Percentiles rank a stretch among this genome's conserved stretches.
These are phyloP conservation scores for Hybos culiciformis DNA, from an alignment of 2,888 invertebrate genomes.

Conservation along the genomic window DNA sequence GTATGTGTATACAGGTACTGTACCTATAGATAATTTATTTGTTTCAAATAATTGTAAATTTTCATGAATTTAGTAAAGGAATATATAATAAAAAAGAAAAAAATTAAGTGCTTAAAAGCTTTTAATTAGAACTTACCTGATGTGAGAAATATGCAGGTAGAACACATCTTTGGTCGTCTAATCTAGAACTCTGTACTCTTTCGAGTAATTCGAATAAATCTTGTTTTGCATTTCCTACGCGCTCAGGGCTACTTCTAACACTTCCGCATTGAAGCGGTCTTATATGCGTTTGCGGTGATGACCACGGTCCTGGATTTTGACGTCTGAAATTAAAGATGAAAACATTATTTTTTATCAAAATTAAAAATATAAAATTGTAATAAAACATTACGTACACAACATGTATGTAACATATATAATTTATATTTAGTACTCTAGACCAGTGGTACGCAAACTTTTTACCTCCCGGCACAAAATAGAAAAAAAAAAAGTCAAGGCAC, in stretches of 20 bases:
- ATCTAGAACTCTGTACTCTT: constrained; percentile 82
- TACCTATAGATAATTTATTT: too few species aligned
- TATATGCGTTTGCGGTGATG: constrained; percentile 19
- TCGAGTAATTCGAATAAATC: constrained; percentile 91
- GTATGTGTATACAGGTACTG: too few species aligned
- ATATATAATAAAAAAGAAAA: too few species aligned
- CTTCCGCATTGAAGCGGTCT: constrained; percentile 22
- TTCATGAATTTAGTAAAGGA: too few species aligned
- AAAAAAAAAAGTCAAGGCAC: too few species aligned
- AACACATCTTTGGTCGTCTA: constrained; percentile 95
- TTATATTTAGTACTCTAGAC: too few species aligned
- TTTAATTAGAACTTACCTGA: constrained; percentile 49
- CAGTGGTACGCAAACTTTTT: too few species aligned
- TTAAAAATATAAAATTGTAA: neutral
- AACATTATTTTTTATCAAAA: neutral
- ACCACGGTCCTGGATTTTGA: constrained; percentile 43
- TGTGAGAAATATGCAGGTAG: constrained; percentile 80
- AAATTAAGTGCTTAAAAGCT: too few species aligned
- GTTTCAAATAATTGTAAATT: too few species aligned
- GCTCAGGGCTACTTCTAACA: constrained; percentile 35
- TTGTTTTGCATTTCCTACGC: constrained; percentile 39
- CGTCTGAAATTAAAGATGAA: constrained; percentile 40
- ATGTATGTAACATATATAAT: too few species aligned
- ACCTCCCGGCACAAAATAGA: too few species aligned
- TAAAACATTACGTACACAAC: neutral